These are phyloP conservation scores for Anas bernieri DNA, from an alignment of 2,797 vertebrate genomes.

Conservation along the genomic window DNA sequence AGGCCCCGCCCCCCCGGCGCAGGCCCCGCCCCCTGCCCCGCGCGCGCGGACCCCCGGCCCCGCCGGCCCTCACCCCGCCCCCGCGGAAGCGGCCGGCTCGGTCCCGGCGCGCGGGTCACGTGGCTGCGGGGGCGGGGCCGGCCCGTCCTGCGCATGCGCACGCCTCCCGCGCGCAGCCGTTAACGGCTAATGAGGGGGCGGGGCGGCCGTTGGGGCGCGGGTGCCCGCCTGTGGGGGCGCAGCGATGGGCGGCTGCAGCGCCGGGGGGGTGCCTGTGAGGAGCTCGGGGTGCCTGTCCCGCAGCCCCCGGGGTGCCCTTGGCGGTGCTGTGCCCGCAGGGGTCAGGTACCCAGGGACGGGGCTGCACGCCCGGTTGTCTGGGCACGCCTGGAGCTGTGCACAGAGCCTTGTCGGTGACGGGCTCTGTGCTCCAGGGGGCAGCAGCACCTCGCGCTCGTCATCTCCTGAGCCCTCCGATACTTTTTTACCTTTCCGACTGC, in stretches of 20 bases:
- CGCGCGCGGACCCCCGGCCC: too few species aligned
- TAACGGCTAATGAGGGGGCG: background rate
- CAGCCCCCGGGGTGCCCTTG: background rate
- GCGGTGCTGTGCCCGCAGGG: fast-evolving
- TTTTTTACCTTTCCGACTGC: background rate
- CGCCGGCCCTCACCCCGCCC: too few species aligned
- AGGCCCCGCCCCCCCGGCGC: too few species aligned
- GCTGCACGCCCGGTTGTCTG: fast-evolving
- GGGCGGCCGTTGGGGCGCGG: too few species aligned
- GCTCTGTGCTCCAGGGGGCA: slow-evolving; percentile 60
- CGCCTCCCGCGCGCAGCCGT: background rate
- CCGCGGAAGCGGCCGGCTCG: too few species aligned
- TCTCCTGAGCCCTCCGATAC: background rate
- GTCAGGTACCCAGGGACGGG: fast-evolving
- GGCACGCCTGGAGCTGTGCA: background rate
- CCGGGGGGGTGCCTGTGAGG: too few species aligned
- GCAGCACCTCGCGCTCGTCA: background rate
- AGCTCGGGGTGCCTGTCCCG: too few species aligned
- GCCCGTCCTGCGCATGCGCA: background rate
- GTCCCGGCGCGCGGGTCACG: too few species aligned
- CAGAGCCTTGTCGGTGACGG: background rate
- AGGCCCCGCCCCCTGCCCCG: too few species aligned
- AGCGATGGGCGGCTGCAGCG: too few species aligned
- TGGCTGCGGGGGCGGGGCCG: too few species aligned
- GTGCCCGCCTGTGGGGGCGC: too few species aligned